Percentiles rank a stretch among this genome's conserved stretches.
Conservation (phyloP, 2,888 invertebrate species). For the Orchesellides sinensis region DNA sequence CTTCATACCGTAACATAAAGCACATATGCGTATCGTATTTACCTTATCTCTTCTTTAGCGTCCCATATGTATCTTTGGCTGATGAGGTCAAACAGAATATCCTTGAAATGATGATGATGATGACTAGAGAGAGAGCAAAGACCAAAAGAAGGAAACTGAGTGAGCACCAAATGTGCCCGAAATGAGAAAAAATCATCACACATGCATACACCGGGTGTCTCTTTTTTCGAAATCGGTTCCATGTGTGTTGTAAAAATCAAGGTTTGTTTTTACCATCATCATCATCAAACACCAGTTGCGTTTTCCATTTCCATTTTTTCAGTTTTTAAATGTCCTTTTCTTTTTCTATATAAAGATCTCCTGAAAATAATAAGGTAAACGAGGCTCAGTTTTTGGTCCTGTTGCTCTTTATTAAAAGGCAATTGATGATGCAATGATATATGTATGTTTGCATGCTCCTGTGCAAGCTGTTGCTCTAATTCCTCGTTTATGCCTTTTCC, state of each 20-base stretch:
- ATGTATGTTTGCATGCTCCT: no score
- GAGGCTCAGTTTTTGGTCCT: not conserved
- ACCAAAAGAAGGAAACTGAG: constrained; percentile 5
- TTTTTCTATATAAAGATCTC: not conserved
- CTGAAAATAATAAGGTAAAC: not conserved
- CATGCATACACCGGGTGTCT: constrained; percentile 25
- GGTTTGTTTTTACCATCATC: constrained; percentile 32
- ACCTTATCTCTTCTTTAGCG: no score
- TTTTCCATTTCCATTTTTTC: constrained; percentile 13
- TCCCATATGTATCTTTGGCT: constrained; percentile 38
- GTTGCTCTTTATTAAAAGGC: constrained; percentile 39
- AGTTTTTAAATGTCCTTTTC: constrained; percentile 16
- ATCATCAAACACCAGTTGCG: constrained; percentile 46
- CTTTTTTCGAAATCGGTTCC: constrained; percentile 42
- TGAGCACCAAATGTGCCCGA: constrained; percentile 29
- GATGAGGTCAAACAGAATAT: constrained; percentile 60
- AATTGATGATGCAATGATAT: constrained; percentile 57
- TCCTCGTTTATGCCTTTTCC: no score
- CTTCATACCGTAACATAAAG: no score
- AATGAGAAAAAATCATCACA: constrained; percentile 14
- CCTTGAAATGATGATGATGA: constrained; percentile 24
- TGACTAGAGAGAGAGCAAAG: constrained; percentile 1
- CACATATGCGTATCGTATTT: no score
- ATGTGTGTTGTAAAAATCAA: constrained; percentile 54
- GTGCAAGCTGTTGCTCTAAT: constrained; percentile 63